A percentile compares a stretch with the other conserved stretches of the same genome.
These are phyloP conservation scores for Hypomecis punctinalis DNA, from an alignment of 2,888 invertebrate species.

Conservation along the genomic window DNA sequence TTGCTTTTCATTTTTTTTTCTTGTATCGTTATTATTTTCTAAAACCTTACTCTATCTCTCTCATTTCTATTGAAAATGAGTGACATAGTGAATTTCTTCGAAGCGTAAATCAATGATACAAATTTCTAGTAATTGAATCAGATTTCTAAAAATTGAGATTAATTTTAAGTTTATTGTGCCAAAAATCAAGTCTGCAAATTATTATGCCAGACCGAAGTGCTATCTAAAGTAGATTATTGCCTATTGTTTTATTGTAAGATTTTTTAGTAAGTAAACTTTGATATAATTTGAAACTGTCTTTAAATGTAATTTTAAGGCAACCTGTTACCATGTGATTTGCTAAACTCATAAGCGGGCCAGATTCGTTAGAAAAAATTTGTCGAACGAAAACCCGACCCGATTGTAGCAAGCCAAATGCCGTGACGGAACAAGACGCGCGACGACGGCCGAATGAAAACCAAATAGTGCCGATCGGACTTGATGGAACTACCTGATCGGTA, in stretches of 20 bases:
- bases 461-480: no score
- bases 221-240: background rate
- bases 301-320: background rate
- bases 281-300: background rate
- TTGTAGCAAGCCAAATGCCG: no score
- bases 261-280: background rate
- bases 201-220: background rate
- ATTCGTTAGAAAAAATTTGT: no score
- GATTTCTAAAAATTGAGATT: background rate
- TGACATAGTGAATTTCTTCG: slow-evolving; percentile 7
- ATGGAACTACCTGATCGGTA: no score
- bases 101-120: background rate
- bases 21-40: background rate
- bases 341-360: no score
- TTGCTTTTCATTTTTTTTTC: background rate
- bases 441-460: no score
- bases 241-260: background rate
- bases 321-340: no score
- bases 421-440: no score
- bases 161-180: background rate
- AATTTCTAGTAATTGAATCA: slow-evolving; percentile 6
- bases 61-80: slow-evolving; percentile 14
- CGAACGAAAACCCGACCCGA: no score
- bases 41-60: slow-evolving; percentile 13
- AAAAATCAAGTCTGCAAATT: background rate